phyloP scores from a whole-genome alignment of 1,140 invertebrate species.

The Spodoptera frugiperda region DNA sequence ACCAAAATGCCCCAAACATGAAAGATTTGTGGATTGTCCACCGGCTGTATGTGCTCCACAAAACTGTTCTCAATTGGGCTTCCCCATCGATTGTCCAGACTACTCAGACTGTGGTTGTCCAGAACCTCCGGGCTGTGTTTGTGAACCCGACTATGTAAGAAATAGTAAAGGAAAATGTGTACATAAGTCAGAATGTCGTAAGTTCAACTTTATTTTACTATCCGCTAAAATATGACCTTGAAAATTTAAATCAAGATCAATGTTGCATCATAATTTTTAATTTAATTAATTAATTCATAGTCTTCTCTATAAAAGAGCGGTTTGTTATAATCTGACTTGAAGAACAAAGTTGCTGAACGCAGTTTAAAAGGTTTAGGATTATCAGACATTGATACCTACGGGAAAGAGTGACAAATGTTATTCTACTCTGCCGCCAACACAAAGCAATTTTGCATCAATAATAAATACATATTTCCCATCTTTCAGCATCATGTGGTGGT shows the following conservation, averaged over 20 bases:
- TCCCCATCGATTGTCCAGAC: background rate
- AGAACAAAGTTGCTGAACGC: too few relatives aligned
- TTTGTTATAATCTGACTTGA: too few relatives aligned
- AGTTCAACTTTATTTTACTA: background rate
- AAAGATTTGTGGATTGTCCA: conserved; percentile 6
- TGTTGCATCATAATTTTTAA: background rate
- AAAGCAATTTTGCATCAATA: too few relatives aligned
- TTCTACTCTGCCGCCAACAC: too few relatives aligned
- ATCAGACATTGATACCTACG: too few relatives aligned
- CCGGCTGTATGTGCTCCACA: background rate
- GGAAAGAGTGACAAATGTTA: too few relatives aligned
- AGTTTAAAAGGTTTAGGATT: too few relatives aligned
- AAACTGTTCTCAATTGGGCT: background rate
- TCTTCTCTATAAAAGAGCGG: too few relatives aligned
- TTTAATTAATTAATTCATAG: too few relatives aligned
- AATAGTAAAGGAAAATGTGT: conserved; percentile 4
- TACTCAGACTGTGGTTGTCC: background rate
- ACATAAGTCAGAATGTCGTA: background rate
- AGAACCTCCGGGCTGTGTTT: conserved; percentile 5
- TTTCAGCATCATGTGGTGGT: conserved; percentile 45
- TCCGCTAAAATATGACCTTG: too few relatives aligned
- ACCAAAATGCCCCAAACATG: background rate
- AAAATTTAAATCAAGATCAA: background rate
- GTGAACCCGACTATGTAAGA: conserved; percentile 1
- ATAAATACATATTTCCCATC: background rate